Conservation (phyloP, 2,888 invertebrate species). For the Scaptomyza cyrtandrae region DNA sequence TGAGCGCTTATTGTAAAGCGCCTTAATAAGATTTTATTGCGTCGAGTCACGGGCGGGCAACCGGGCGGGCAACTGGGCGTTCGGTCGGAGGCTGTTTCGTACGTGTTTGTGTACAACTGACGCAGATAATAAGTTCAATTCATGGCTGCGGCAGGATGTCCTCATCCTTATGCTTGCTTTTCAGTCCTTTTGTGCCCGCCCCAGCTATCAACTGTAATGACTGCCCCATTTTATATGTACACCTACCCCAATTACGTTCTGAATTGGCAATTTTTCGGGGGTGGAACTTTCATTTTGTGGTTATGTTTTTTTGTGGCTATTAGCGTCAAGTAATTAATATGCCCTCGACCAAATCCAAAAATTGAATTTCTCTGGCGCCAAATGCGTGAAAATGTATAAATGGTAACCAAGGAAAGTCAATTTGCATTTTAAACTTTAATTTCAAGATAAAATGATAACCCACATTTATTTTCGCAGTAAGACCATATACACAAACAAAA, state of each 20-base stretch:
- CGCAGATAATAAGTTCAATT: slow-evolving; percentile 76
- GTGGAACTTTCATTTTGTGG: slow-evolving; percentile 35
- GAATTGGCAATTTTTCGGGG: slow-evolving; percentile 42
- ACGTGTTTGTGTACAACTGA: slow-evolving; percentile 74
- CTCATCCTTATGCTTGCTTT: slow-evolving; percentile 20
- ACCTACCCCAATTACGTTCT: slow-evolving; percentile 33
- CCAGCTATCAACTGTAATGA: slow-evolving; percentile 39
- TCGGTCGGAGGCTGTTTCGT: slow-evolving; percentile 31
- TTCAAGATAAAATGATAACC: slow-evolving; percentile 2
- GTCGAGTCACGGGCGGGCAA: slow-evolving; percentile 65
- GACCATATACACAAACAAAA: neutral
- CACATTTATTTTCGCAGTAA: neutral
- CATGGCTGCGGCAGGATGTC: slow-evolving; percentile 12
- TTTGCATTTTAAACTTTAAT: slow-evolving; percentile 28
- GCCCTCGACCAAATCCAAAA: slow-evolving; percentile 22
- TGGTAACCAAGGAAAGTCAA: neutral
- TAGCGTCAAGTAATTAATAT: slow-evolving; percentile 59
- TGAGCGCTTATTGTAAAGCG: slow-evolving; percentile 67
- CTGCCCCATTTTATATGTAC: slow-evolving; percentile 33
- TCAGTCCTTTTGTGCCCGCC: slow-evolving; percentile 24
- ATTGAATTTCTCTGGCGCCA: slow-evolving; percentile 42
- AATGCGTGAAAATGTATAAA: slow-evolving; percentile 17
- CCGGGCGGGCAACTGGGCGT: slow-evolving; percentile 22
- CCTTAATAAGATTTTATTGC: slow-evolving; percentile 81
- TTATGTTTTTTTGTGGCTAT: slow-evolving; percentile 56